Evolutionary conservation across 2,888 invertebrate genomes (phyloP).

Genomic region (Cephus runcator): DNA sequence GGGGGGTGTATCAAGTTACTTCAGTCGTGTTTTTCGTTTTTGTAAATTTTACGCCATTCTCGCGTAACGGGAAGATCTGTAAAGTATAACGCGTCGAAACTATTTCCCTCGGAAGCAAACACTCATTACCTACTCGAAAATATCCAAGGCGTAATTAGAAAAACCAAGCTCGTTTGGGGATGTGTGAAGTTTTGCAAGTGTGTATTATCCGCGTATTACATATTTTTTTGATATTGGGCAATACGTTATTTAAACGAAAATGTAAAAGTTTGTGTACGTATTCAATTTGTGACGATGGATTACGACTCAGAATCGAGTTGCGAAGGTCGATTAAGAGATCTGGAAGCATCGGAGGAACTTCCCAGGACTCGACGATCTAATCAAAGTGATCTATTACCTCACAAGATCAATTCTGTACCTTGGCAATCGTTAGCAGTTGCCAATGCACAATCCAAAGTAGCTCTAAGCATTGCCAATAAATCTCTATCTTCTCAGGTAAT

Average conservation of each 20-base stretch:
- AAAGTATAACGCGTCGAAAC: conserved; percentile 8
- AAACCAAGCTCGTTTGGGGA: not conserved
- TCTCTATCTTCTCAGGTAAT: conserved; percentile 62
- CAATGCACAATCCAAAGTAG: conserved; percentile 13
- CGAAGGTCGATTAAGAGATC: conserved; percentile 44
- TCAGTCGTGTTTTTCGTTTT: not conserved
- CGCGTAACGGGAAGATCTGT: not conserved
- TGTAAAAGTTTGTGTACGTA: conserved; percentile 1
- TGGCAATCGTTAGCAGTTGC: conserved; percentile 28
- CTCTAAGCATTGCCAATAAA: conserved; percentile 29
- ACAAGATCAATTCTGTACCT: conserved; percentile 18
- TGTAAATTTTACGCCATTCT: not conserved
- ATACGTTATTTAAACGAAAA: not conserved
- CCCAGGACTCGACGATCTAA: not conserved
- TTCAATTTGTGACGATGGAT: conserved; percentile 43
- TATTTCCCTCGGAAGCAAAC: not conserved
- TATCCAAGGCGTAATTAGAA: not conserved
- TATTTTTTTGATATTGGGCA: not conserved
- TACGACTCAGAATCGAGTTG: conserved; percentile 56
- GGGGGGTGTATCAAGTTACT: not conserved
- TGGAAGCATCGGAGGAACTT: conserved; percentile 34
- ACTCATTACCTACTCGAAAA: not conserved
- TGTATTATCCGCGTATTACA: not conserved
- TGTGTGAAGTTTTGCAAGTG: not conserved
- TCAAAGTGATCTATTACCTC: not conserved